A percentile compares a stretch with the other conserved stretches of the same genome.
Conservation (phyloP, 1,140 invertebrate species). For the Lasaia peninsularis region DNA sequence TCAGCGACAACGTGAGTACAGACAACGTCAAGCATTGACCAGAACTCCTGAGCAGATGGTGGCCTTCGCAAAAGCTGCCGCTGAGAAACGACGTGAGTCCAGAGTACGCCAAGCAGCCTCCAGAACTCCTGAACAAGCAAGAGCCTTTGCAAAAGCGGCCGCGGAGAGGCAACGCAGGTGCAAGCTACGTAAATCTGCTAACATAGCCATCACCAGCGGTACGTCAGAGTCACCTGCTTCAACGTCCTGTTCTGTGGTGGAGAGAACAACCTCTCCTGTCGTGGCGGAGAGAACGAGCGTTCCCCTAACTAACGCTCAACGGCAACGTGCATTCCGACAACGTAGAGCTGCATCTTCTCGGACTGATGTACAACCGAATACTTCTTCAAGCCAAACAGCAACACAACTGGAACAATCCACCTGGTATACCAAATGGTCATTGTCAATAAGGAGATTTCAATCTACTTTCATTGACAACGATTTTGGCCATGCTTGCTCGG, state of each 20-base stretch:
- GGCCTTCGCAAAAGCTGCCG: not conserved
- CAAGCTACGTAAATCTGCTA: conserved; percentile 21
- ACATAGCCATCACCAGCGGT: conserved; percentile 24
- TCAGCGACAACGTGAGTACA: conserved; percentile 9
- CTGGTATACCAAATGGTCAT: conserved; percentile 26
- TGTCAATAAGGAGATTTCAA: conserved; percentile 23
- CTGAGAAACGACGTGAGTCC: conserved; percentile 7
- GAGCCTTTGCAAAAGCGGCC: conserved; percentile 2
- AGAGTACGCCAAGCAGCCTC: not conserved
- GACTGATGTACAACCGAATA: conserved; percentile 24
- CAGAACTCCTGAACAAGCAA: conserved; percentile 1
- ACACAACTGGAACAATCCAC: conserved; percentile 23
- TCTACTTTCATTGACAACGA: not conserved
- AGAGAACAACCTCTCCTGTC: not conserved
- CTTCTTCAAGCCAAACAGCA: conserved; percentile 25
- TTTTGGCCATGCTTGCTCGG: conserved; percentile 38
- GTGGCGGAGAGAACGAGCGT: conserved; percentile 13
- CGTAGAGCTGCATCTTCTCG: conserved; percentile 21
- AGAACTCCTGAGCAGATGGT: not conserved
- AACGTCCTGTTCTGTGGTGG: conserved; percentile 21
- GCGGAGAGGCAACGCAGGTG: conserved; percentile 7
- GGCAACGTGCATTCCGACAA: conserved; percentile 24
- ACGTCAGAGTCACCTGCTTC: conserved; percentile 23
- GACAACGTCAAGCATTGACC: conserved; percentile 1
- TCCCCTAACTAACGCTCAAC: conserved; percentile 26